A percentile compares a stretch with the other conserved stretches of the same genome.
Evolutionary conservation across 2,113 vertebrate species (phyloP).

Genomic region (Peucedramus taeniatus): DNA sequence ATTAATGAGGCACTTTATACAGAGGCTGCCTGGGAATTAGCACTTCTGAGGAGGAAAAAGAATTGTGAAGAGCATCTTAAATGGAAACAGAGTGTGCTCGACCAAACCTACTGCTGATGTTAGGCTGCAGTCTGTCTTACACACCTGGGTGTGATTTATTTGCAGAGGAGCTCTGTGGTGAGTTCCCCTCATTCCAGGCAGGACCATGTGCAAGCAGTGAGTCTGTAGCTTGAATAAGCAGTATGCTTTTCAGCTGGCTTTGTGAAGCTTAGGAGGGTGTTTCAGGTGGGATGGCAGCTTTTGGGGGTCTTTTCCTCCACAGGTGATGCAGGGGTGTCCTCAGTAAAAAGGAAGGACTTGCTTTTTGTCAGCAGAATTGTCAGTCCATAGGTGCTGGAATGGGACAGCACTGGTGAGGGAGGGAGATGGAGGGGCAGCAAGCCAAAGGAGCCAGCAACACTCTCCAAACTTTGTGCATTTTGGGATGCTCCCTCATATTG

Average conservation of each 20-base stretch:
- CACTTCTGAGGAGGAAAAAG: neutral
- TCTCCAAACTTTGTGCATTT: neutral
- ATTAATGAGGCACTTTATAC: neutral
- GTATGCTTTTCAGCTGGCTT: neutral
- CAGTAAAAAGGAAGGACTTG: neutral
- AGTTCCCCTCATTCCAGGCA: neutral
- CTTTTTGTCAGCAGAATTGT: neutral
- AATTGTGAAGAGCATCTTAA: neutral
- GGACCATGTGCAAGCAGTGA: neutral
- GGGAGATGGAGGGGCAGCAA: neutral
- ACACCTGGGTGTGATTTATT: neutral
- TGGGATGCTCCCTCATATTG: neutral
- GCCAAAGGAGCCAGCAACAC: neutral
- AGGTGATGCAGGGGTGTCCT: neutral
- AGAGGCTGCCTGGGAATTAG: neutral
- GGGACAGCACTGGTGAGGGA: neutral
- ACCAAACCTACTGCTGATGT: neutral
- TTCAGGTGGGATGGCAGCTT: neutral
- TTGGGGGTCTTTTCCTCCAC: neutral
- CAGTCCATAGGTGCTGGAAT: neutral
- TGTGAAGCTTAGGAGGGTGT: neutral
- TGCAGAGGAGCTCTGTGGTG: neutral
- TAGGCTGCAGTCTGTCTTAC: neutral
- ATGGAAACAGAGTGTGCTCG: fast-evolving
- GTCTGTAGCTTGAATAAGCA: neutral